Conservation (phyloP, 2,113 vertebrate genomes). For the Anhinga rufa region DNA sequence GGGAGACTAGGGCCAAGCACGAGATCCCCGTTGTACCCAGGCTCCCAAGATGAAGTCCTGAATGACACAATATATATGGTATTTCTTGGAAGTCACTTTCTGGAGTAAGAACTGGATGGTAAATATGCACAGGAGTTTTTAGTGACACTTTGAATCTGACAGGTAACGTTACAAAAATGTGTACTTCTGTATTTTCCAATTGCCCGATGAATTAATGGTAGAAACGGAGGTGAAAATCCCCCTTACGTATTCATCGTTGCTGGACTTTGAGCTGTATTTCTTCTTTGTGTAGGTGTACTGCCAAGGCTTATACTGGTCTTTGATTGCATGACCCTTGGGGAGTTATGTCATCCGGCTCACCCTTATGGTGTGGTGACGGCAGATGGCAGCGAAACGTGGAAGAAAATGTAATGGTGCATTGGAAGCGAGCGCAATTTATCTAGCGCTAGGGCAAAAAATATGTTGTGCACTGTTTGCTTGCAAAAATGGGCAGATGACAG, state of each 20-base stretch:
- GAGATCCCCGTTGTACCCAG: too few species aligned
- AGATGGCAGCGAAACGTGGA: neutral
- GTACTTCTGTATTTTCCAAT: neutral
- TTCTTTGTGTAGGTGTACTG: neutral
- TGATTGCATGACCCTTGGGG: neutral
- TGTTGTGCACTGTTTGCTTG: neutral
- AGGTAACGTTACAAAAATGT: neutral
- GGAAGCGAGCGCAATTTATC: neutral
- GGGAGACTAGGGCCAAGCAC: neutral
- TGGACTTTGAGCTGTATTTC: neutral
- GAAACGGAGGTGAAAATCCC: neutral
- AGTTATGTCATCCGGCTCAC: neutral
- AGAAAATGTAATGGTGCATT: neutral
- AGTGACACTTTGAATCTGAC: neutral
- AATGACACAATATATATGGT: rapidly evolving
- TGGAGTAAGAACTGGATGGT: neutral
- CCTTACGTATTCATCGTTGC: neutral
- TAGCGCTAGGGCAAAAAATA: neutral
- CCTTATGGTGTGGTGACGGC: neutral
- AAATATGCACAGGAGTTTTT: neutral
- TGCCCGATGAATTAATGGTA: neutral
- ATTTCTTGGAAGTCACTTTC: neutral
- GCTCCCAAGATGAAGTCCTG: neutral
- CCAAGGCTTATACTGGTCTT: neutral
- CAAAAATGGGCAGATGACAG: neutral